These are phyloP conservation scores for Zophobas atratus DNA, from an alignment of 1,140 invertebrate species.

Conservation along the genomic window DNA sequence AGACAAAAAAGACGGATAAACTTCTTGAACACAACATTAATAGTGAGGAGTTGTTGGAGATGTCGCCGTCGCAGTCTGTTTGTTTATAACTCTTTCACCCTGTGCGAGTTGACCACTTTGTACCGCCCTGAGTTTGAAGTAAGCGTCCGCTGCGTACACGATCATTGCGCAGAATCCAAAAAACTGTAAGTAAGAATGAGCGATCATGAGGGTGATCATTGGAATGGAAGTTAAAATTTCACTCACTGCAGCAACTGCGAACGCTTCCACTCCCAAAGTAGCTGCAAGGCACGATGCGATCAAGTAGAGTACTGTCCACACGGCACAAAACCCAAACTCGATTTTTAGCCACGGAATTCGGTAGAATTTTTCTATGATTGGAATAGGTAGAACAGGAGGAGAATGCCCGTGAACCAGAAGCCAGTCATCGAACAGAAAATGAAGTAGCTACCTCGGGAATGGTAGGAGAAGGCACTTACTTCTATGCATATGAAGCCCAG, in stretches of 20 bases:
- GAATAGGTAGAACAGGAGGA: constrained; percentile 87
- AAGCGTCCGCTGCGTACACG: constrained; percentile 84
- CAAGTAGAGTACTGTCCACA: constrained; percentile 82
- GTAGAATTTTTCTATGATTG: constrained; percentile 89
- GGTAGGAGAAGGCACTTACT: constrained; percentile 70
- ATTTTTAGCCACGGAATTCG: constrained; percentile 91
- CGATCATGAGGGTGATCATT: background rate
- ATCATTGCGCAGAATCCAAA: constrained; percentile 86
- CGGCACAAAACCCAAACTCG: constrained; percentile 82
- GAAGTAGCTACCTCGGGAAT: constrained; percentile 78
- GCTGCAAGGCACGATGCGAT: constrained; percentile 78
- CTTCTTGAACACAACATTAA: background rate
- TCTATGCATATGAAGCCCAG: constrained; percentile 89
- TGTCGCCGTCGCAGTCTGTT: constrained; percentile 73
- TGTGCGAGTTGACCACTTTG: constrained; percentile 80
- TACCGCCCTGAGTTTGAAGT: constrained; percentile 79
- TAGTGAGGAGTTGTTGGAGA: constrained; percentile 15
- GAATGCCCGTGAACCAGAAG: constrained; percentile 88
- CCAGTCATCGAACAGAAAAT: constrained; percentile 87
- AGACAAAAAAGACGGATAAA: background rate
- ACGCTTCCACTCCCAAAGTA: constrained; percentile 72
- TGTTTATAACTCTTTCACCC: constrained; percentile 77
- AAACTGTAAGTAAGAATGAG: constrained; percentile 72
- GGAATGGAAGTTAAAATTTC: constrained; percentile 10
- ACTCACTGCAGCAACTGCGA: constrained; percentile 81